Evolutionary conservation across 2,113 vertebrate species (phyloP), one percentile per base, ranked within the genome.

Genomic region (Brachyhypopomus gauderio): DNA sequence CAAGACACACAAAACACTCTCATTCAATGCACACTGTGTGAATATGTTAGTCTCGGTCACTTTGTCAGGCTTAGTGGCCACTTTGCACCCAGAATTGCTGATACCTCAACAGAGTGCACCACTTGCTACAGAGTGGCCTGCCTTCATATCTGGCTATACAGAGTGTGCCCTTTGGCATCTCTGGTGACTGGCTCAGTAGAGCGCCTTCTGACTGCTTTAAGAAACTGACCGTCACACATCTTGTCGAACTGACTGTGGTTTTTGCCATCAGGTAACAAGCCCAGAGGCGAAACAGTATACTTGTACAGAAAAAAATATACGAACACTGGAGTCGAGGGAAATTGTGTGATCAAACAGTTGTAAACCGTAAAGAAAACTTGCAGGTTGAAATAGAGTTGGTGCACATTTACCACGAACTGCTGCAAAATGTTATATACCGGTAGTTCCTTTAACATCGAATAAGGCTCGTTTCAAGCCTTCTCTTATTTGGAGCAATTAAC

Each of bases 131-230:
- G 23, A 23, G 30, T 59, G 36, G 48, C 56, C 71, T 52, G 55
- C 56, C 38, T 23, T 70, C 19, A 48, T 75, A 66, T 66, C 56
- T 52, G 74, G 20, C 64, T 70, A 71, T 77, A 81, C 63, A 70
- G 19, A 71, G 55, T 48, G 5, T 76, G 38, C 55, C 38, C 73
- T 77, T 30, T 77, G 6, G 1, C 23, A 75, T 82, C 52, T 17
- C 34, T 58, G 20, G 17, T 82, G 69, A 75, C 58, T 36, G 70
- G 38, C 41, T 71, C 69, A 62, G 30, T 36, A 34, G 55, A 82
- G 64, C 45, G 11, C 64, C 67, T 76, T 82, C 75, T 76, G 63
- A 71, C 76, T 55, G 27, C 55, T 77, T 77, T 76, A 60, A 82
- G 64, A 36, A 48, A 19, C 64, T 52, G 22, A 69, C 55, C 67